phyloP scores from a whole-genome alignment of 1,140 invertebrate genomes.

The Aphaenogaster rudis region DNA sequence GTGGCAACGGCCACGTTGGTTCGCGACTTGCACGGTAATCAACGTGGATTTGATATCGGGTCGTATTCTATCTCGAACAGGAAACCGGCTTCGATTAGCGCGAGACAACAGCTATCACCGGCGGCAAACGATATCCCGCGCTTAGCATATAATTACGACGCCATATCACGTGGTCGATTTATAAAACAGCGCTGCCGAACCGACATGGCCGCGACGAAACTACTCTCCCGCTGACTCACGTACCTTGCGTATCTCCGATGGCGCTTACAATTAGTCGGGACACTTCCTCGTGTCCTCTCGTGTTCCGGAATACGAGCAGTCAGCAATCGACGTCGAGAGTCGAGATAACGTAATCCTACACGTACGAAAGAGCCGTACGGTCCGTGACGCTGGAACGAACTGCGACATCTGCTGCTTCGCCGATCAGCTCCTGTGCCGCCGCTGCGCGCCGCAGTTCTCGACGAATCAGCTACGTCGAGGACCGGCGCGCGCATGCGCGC shows the following conservation, averaged over 20 bases:
- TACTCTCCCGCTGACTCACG: background rate
- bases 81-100: background rate
- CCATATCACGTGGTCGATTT: constrained; percentile 13
- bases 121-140: background rate
- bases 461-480: constrained; percentile 18
- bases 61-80: background rate
- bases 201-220: constrained; percentile 16
- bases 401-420: background rate
- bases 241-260: background rate
- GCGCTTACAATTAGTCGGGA: background rate
- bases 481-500: constrained; percentile 34
- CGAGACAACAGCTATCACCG: background rate
- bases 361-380: background rate
- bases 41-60: background rate
- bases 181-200: background rate
- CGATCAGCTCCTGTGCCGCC: background rate
- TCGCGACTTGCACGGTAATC: background rate
- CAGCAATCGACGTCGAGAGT: background rate
- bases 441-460: background rate
- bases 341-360: background rate
- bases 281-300: background rate
- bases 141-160: background rate
- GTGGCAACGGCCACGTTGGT: background rate
- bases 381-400: too few species aligned
- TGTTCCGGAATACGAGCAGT: too few species aligned